Conservation (phyloP, 2,888 invertebrate genomes). For the Athalia cordata region DNA sequence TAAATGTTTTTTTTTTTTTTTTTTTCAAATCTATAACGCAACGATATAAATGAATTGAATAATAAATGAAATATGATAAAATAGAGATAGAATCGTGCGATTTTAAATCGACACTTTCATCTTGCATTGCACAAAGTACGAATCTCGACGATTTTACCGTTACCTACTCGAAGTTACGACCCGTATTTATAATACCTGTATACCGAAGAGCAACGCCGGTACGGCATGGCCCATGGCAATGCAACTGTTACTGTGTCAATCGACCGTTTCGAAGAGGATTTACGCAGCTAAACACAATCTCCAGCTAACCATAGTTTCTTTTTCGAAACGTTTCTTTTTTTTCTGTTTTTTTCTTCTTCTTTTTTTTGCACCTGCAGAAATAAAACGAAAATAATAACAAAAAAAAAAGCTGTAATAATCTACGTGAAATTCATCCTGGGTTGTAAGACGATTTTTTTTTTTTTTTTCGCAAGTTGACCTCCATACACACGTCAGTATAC, state of each 20-base stretch:
- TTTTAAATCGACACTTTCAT: background rate
- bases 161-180: background rate
- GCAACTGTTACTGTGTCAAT: conserved; percentile 36
- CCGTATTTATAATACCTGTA: background rate
- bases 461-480: background rate
- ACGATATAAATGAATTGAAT: too few species aligned
- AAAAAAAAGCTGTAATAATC: background rate
- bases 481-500: too few species aligned
- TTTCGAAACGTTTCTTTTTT: too few species aligned
- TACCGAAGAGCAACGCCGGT: background rate
- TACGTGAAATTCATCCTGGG: background rate
- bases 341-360: too few species aligned
- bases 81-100: background rate
- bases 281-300: background rate
- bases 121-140: conserved; percentile 25
- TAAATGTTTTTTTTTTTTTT: too few species aligned
- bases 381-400: too few species aligned
- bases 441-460: background rate
- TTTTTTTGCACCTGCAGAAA: too few species aligned
- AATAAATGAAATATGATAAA: too few species aligned
- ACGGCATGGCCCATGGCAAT: conserved; percentile 9
- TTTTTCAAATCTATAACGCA: too few species aligned
- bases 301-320: too few species aligned
- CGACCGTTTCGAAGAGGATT: conserved; percentile 9
- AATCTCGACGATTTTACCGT: conserved; percentile 27